Conservation (phyloP, 2,797 vertebrate species). For the Falco concolor region DNA sequence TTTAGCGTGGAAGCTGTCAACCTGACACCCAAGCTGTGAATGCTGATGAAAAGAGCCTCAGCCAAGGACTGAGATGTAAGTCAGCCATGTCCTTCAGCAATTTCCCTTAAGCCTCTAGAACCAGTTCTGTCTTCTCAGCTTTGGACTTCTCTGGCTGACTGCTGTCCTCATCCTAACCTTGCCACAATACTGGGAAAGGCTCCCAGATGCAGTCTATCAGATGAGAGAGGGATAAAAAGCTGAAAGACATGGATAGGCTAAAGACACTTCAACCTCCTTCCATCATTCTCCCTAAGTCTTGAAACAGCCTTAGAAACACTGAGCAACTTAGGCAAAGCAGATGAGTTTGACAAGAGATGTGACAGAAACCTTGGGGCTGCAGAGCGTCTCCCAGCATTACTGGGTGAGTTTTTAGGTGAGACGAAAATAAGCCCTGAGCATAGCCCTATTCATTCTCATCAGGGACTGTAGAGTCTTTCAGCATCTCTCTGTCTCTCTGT, state of each 20-base stretch:
- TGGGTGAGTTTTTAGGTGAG: neutral
- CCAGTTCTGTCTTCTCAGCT: neutral
- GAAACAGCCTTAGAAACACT: neutral
- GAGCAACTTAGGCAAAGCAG: neutral
- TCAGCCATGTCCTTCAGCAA: neutral
- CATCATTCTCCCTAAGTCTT: neutral
- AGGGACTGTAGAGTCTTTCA: neutral
- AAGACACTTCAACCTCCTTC: neutral
- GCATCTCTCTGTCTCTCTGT: no score
- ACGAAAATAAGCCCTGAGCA: neutral
- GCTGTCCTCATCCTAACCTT: conserved; percentile 12
- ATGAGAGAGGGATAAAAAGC: neutral
- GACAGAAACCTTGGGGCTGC: neutral
- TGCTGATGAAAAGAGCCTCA: neutral
- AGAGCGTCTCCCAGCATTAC: neutral
- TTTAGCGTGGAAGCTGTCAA: neutral
- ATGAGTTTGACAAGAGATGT: neutral
- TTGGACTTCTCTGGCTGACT: neutral
- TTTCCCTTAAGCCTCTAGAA: neutral
- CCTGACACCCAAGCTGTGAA: neutral
- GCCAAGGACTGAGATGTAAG: neutral
- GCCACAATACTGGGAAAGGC: neutral
- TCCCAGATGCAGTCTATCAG: neutral
- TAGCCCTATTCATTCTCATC: neutral
- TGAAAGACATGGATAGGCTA: neutral